Base-by-base conservation (phyloP, 2,888 invertebrate genomes). In the Morpho helenor region DNA sequence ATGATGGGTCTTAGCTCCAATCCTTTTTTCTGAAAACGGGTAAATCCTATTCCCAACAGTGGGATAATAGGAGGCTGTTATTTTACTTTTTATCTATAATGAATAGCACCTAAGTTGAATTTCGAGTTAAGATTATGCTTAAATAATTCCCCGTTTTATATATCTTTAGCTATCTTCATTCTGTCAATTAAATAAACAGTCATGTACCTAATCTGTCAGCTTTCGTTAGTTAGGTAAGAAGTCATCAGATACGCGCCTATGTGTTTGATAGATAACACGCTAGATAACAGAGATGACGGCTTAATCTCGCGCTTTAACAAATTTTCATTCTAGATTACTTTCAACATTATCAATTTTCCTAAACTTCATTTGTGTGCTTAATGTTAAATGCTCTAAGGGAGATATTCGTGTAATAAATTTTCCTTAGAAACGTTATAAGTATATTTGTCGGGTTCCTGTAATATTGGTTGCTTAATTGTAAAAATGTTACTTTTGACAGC, bases 401-500 rank as follows among this genome's bases (percentile, higher is more conserved):
- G 61, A 79, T 66, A 74, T 75, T 85, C 50, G 65, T 60, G 54
- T 44, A 46, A 45, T 49, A 16, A 10, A 8, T 43, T 16, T 49
- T 61, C 59, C 62, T 66, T 60, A 63, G 62, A 66, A 67, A 69
- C 63, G 66, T 71, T 74, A 70, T 72, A 73, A 75, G 67, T 76
- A 73, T 77, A 71, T 80, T 80, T 80, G 76, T 74, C 71, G 75
- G 77, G 83, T 76, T 77, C 82, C 71, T 75, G 74, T 73, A 81
- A 74, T 75, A 80, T 80, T 82, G 80, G 85, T 87, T 88, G 82
- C 83, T 88, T 90, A 90, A 89, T 90, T 89, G 89, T 89, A 82
- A 84, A 83, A 82, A 77, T 84, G 86, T 84, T 86, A 81, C 70
- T 70, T 76, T 76, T 87, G 89, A 89, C 87, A 84, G 74, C 79